Conservation (phyloP, 2,797 vertebrate species). For the Macropus fuliginosus region DNA sequence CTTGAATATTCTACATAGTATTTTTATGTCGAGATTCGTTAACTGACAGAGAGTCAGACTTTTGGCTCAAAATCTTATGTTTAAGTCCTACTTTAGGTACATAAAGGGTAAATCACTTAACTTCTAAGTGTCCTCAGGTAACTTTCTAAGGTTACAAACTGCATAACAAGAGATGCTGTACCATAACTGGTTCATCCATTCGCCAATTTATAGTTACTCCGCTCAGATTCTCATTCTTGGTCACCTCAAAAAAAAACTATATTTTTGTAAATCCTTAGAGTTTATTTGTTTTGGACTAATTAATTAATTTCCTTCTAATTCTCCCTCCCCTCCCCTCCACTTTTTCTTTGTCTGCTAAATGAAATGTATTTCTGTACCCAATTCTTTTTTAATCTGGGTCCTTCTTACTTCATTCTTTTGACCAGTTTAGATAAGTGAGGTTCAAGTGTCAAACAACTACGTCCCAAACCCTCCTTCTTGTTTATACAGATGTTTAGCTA, state of each 20-base stretch:
- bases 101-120: background rate
- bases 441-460: background rate
- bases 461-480: background rate
- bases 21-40: background rate
- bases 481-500: background rate
- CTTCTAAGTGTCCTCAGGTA: background rate
- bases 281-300: background rate
- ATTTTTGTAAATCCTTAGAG: background rate
- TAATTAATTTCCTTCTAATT: background rate
- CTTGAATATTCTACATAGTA: background rate
- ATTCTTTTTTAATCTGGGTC: background rate
- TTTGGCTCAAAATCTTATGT: background rate
- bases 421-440: background rate
- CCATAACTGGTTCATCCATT: background rate
- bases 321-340: background rate
- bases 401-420: background rate
- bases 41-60: background rate
- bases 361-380: background rate
- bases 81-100: background rate
- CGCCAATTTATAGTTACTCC: background rate
- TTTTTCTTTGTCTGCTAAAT: background rate
- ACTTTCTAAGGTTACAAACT: background rate
- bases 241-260: background rate
- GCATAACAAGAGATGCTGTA: background rate
- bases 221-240: background rate